phyloP scores from a whole-genome alignment of 2,113 vertebrate genomes.

The Pelvicachromis taeniatus region DNA sequence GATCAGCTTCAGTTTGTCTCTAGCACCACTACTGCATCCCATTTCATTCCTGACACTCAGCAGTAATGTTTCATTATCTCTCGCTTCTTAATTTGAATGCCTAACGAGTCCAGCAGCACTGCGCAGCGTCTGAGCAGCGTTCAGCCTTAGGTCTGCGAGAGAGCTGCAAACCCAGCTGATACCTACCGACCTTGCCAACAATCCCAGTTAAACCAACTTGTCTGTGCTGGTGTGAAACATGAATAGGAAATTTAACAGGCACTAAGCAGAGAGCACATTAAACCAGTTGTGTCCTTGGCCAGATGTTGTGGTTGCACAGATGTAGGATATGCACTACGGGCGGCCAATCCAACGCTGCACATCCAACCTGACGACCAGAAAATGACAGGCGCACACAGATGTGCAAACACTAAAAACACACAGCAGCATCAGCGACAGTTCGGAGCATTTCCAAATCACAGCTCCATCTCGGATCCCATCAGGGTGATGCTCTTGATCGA shows the following conservation, averaged over 20 bases:
- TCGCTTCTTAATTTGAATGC: not conserved
- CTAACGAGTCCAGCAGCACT: not conserved
- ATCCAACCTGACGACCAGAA: not conserved
- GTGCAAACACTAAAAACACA: constrained; percentile 4
- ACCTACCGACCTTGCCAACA: not conserved
- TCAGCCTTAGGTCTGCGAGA: not conserved
- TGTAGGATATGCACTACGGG: not conserved
- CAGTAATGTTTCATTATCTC: not conserved
- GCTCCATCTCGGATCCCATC: constrained; percentile 31
- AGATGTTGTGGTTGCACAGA: not conserved
- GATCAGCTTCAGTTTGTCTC: not conserved
- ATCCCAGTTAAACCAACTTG: not conserved
- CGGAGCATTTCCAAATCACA: constrained; percentile 17
- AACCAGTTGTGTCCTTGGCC: not conserved
- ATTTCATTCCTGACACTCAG: not conserved
- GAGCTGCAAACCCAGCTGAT: not conserved
- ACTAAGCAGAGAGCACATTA: not conserved
- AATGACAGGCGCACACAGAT: constrained; percentile 3
- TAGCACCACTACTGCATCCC: not conserved
- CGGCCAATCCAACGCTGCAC: not conserved
- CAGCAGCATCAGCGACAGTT: not conserved
- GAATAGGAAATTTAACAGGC: not conserved
- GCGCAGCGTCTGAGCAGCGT: not conserved
- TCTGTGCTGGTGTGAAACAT: not conserved
- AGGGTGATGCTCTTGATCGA: constrained; percentile 38